Evolutionary conservation across 2,888 invertebrate species (phyloP).

Genomic region (Callyntrura sp.): DNA sequence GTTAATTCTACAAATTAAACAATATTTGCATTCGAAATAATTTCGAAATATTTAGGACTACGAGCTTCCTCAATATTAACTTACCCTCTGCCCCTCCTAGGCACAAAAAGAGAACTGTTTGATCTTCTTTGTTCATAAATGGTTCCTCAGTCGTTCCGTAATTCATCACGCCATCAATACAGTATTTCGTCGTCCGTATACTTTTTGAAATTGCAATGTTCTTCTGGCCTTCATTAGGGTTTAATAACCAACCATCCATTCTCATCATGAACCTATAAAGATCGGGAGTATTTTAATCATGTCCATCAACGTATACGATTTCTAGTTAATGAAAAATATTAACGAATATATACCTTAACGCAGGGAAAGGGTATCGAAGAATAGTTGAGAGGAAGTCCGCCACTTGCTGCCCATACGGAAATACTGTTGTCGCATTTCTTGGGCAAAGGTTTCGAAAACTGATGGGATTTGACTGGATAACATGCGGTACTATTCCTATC

Average conservation of each 20-base stretch:
- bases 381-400: conserved; percentile 66
- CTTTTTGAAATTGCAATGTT: conserved; percentile 73
- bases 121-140: conserved; percentile 69
- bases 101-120: conserved; percentile 78
- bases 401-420: conserved; percentile 75
- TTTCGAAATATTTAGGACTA: not conserved
- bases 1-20: no score
- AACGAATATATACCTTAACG: conserved; percentile 63
- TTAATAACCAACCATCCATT: conserved; percentile 78
- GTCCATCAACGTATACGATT: no score
- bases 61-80: no score
- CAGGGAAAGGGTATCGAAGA: conserved; percentile 64
- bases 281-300: no score
- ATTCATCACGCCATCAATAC: conserved; percentile 79
- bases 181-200: conserved; percentile 70
- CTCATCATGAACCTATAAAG: conserved; percentile 73
- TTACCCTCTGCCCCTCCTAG: conserved; percentile 67
- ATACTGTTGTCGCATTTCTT: conserved; percentile 72
- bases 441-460: conserved; percentile 70
- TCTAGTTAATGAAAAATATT: conserved; percentile 1
- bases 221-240: conserved; percentile 56
- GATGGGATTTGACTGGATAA: conserved; percentile 76
- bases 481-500: conserved; percentile 68
- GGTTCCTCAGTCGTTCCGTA: conserved; percentile 68
- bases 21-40: no score